These are phyloP conservation scores for Cladopsammia gracilis DNA, from an alignment of 64 coral and sea anemone species.

Conservation along the genomic window DNA sequence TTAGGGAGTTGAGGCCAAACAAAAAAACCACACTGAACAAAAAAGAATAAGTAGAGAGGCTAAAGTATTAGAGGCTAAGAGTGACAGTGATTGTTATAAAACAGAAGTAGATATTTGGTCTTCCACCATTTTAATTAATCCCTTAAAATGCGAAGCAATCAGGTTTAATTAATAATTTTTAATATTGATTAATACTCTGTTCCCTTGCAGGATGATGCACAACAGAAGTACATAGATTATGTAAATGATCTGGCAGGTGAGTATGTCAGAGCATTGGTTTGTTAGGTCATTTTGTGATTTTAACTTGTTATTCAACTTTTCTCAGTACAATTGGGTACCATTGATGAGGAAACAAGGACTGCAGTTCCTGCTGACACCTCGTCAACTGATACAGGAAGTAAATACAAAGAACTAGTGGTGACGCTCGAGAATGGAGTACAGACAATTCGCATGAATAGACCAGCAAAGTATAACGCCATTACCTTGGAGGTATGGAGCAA, in stretches of 20 bases:
- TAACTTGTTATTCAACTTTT: background rate
- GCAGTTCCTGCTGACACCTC: background rate
- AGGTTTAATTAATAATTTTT: no score
- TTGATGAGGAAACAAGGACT: slow-evolving; percentile 13
- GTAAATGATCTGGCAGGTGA: slow-evolving; percentile 86
- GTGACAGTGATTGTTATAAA: no score
- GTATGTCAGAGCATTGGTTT: background rate
- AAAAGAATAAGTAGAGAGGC: no score
- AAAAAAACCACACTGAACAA: no score
- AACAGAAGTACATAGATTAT: slow-evolving; percentile 85
- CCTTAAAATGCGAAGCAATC: no score
- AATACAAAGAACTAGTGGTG: slow-evolving; percentile 78
- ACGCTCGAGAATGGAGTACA: slow-evolving; percentile 80
- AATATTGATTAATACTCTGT: no score
- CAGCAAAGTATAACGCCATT: slow-evolving; percentile 93
- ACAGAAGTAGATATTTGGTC: no score
- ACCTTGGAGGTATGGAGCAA: slow-evolving; percentile 81
- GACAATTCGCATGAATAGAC: slow-evolving; percentile 91
- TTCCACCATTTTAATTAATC: no score
- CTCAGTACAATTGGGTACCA: slow-evolving; percentile 38
- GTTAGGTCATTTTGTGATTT: no score
- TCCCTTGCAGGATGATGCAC: slow-evolving; percentile 83
- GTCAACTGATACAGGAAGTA: slow-evolving; percentile 20
- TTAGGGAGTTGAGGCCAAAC: background rate
- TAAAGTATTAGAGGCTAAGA: no score